Evolutionary conservation across 2,113 vertebrate species (phyloP).

Genomic region (Thinocorus orbignyianus): DNA sequence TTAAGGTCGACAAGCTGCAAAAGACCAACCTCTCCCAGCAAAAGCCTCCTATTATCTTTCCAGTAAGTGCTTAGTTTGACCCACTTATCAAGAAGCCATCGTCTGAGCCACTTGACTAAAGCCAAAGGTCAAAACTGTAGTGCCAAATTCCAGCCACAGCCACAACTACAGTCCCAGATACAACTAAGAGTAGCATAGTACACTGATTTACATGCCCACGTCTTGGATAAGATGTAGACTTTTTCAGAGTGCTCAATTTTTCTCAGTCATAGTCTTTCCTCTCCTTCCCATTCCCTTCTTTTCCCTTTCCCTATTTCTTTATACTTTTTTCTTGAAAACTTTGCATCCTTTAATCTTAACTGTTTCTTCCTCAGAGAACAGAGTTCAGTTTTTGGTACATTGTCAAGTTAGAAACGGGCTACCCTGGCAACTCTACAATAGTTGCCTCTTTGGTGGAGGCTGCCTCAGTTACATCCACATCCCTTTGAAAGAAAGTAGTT

Average conservation of each 20-base stretch:
- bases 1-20: neutral
- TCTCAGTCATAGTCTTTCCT: neutral
- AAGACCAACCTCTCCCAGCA: neutral
- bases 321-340: neutral
- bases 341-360: neutral
- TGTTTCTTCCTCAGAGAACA: neutral
- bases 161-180: neutral
- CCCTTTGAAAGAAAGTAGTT: neutral
- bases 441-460: neutral
- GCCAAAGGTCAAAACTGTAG: neutral
- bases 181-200: neutral
- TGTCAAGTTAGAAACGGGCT: neutral
- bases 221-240: neutral
- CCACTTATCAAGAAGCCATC: neutral
- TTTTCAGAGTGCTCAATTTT: neutral
- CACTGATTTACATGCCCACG: neutral
- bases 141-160: neutral
- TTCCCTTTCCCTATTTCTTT: neutral
- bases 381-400: neutral
- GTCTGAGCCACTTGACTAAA: constrained; percentile 3
- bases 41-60: neutral
- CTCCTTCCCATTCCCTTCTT: neutral
- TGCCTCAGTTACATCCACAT: neutral
- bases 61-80: constrained; percentile 16
- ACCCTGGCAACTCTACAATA: neutral